Conservation (phyloP, 2,113 vertebrate species). For the Pluvialis apricaria region DNA sequence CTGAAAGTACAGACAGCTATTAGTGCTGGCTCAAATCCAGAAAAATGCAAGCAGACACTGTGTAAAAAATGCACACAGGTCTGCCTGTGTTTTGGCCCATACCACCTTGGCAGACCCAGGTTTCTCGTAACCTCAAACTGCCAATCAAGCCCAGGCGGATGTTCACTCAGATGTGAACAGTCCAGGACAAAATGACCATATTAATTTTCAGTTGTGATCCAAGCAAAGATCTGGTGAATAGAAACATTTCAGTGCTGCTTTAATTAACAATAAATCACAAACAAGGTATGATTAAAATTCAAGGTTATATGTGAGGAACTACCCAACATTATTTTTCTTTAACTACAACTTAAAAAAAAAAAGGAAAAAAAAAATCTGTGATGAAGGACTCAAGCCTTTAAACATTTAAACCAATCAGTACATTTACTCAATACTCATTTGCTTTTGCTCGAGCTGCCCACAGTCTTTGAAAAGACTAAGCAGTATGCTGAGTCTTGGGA, state of each 20-base stretch:
- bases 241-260: not conserved
- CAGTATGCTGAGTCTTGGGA: not conserved
- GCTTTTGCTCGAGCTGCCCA: not conserved
- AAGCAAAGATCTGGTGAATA: not conserved
- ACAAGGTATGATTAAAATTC: not conserved
- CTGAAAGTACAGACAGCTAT: not conserved
- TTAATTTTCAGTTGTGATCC: not conserved
- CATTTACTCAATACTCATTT: not conserved
- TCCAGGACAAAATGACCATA: not conserved
- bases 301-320: not conserved
- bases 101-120: not conserved
- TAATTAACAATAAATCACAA: not conserved
- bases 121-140: not conserved
- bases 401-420: not conserved
- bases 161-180: not conserved
- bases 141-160: not conserved
- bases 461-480: not conserved
- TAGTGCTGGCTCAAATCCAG: not conserved
- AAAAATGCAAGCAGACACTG: not conserved
- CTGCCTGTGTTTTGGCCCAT: not conserved
- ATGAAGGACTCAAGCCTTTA: not conserved
- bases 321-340: not conserved
- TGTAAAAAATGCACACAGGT: not conserved
- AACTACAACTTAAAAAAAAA: not conserved
- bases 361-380: fast-evolving